phyloP scores from a whole-genome alignment of 2,113 vertebrate genomes.

The Oenanthe melanoleuca region DNA sequence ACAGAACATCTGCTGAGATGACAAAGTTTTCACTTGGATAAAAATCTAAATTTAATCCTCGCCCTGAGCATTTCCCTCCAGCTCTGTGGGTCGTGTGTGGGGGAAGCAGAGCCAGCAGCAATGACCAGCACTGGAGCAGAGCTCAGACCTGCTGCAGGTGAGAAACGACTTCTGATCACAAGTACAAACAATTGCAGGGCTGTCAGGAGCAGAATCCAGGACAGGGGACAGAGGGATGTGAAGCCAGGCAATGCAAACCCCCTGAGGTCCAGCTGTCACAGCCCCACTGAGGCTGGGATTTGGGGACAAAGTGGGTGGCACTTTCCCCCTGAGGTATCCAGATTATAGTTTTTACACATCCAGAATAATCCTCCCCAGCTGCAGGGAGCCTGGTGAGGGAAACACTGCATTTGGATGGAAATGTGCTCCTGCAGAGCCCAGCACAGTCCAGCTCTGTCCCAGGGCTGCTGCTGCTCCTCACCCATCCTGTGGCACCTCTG shows the following conservation, averaged over 20 bases:
- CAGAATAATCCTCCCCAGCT: not conserved
- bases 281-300: not conserved
- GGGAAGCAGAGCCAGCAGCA: not conserved
- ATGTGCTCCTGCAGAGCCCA: not conserved
- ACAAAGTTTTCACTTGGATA: not conserved
- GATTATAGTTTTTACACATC: not conserved
- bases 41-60: not conserved
- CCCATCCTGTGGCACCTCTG: not conserved
- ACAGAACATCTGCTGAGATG: not conserved
- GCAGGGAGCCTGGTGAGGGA: not conserved
- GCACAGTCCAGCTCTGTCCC: not conserved
- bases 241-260: not conserved
- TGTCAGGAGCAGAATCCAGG: not conserved
- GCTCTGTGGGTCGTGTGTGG: rapidly evolving
- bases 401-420: not conserved
- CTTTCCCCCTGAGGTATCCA: not conserved
- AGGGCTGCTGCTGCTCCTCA: not conserved
- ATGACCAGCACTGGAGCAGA: not conserved
- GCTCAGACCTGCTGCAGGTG: not conserved
- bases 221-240: not conserved
- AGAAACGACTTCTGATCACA: not conserved
- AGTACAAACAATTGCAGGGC: not conserved
- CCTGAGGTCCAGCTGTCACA: not conserved
- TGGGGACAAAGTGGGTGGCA: not conserved
- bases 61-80: not conserved